Percentiles rank a stretch among this genome's conserved stretches.
Evolutionary conservation across 2,888 invertebrate species (phyloP).

Genomic region (Drosophila flavopinicola): DNA sequence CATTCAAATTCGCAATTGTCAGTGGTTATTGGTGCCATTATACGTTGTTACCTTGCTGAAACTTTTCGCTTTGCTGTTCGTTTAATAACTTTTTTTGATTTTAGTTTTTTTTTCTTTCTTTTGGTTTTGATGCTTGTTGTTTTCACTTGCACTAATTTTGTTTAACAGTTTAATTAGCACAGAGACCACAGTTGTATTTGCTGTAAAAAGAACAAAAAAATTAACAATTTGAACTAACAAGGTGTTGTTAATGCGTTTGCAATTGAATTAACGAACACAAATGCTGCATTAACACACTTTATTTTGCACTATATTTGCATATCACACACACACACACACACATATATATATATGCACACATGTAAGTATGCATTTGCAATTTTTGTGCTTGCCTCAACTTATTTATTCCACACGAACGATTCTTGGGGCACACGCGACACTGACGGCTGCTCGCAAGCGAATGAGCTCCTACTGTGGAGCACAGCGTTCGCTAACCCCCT

Average conservation of each 20-base stretch:
- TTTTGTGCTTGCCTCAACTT: constrained; percentile 49
- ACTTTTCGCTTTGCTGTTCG: constrained; percentile 57
- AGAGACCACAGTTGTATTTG: constrained; percentile 34
- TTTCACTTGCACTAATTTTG: constrained; percentile 45
- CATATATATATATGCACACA: constrained; percentile 5
- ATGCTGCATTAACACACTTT: constrained; percentile 24
- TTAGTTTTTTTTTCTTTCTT: constrained; percentile 27
- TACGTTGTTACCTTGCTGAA: constrained; percentile 79
- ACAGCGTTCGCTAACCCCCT: constrained; percentile 41
- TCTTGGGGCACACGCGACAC: constrained; percentile 75
- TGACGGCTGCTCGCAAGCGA: constrained; percentile 80
- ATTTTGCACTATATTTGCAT: constrained; percentile 50
- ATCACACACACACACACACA: constrained; percentile 24
- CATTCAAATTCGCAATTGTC: constrained; percentile 83
- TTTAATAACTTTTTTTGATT: constrained; percentile 40
- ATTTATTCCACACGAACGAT: constrained; percentile 41
- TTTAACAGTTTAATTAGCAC: constrained; percentile 49
- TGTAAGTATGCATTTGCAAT: constrained; percentile 9
- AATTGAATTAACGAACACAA: constrained; percentile 22
- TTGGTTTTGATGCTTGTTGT: constrained; percentile 9
- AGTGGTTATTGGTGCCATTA: constrained; percentile 84
- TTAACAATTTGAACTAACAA: constrained; percentile 3
- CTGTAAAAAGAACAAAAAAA: constrained; percentile 36
- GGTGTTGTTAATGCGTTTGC: constrained; percentile 17
- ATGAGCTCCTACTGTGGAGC: constrained; percentile 57